Conservation (phyloP, 2,113 vertebrate genomes). For the Lutjanus erythropterus region DNA sequence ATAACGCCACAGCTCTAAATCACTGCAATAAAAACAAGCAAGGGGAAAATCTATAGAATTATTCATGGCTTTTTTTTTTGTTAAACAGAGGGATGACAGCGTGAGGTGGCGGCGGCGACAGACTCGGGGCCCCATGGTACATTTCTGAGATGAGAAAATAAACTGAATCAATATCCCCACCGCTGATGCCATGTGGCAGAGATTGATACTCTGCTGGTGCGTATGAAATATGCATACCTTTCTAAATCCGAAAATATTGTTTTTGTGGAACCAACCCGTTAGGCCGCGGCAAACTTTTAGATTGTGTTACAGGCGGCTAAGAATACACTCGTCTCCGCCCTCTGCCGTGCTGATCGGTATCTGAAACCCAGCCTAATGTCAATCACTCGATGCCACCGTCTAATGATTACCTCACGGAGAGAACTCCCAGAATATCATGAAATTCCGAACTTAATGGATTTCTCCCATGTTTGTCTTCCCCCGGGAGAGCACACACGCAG, state of each 20-base stretch:
- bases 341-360: not conserved
- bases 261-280: conserved; percentile 33
- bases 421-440: not conserved
- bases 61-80: conserved; percentile 48
- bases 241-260: conserved; percentile 66
- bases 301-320: conserved; percentile 41
- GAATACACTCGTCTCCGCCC: conserved; percentile 7
- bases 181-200: conserved; percentile 59
- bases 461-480: not conserved
- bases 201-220: conserved; percentile 63
- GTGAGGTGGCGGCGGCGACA: conserved; percentile 8
- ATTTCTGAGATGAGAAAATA: conserved; percentile 66
- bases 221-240: conserved; percentile 77
- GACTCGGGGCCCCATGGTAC: conserved; percentile 24
- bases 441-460: not conserved
- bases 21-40: conserved; percentile 33
- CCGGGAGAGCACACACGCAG: not conserved
- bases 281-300: conserved; percentile 36
- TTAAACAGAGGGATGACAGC: conserved; percentile 18
- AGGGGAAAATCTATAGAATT: conserved; percentile 41
- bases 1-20: conserved; percentile 22
- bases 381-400: not conserved
- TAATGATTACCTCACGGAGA: not conserved
- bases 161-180: conserved; percentile 61
- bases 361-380: conserved; percentile 20